Evolutionary conservation across 2,888 invertebrate genomes (phyloP).

Genomic region (Eupeodes luniger): DNA sequence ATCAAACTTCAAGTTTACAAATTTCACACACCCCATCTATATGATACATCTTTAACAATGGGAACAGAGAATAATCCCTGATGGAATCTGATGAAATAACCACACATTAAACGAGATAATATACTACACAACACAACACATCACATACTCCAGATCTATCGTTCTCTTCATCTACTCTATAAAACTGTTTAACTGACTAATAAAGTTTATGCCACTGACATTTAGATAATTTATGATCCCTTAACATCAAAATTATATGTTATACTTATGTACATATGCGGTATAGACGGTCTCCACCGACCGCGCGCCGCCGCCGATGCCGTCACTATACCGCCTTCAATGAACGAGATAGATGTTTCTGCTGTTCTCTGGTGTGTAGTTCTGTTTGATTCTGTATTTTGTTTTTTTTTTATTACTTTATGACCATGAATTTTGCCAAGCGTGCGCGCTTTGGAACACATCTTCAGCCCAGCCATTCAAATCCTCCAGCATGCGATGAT

Average conservation of each 20-base stretch:
- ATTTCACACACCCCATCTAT: conserved; percentile 42
- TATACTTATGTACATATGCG: conserved; percentile 62
- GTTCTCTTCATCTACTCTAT: conserved; percentile 64
- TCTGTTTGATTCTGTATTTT: not conserved
- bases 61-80: conserved; percentile 17
- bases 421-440: conserved; percentile 78
- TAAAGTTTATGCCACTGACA: conserved; percentile 80
- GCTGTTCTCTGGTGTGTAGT: conserved; percentile 16
- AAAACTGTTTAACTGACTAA: conserved; percentile 78
- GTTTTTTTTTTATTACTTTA: conserved; percentile 63
- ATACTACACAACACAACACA: not conserved
- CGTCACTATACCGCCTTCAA: too few species aligned
- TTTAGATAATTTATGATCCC: conserved; percentile 84
- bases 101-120: conserved; percentile 15
- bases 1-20: conserved; percentile 48
- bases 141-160: conserved; percentile 13
- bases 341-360: conserved; percentile 24
- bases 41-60: not conserved
- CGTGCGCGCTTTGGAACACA: conserved; percentile 72
- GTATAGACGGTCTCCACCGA: not conserved
- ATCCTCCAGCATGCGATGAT: conserved; percentile 40
- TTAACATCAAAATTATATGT: conserved; percentile 83
- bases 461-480: conserved; percentile 28
- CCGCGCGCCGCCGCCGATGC: too few species aligned
- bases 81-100: conserved; percentile 34